phyloP scores from a whole-genome alignment of 2,888 invertebrate species.

The Cartodere bifasciata region DNA sequence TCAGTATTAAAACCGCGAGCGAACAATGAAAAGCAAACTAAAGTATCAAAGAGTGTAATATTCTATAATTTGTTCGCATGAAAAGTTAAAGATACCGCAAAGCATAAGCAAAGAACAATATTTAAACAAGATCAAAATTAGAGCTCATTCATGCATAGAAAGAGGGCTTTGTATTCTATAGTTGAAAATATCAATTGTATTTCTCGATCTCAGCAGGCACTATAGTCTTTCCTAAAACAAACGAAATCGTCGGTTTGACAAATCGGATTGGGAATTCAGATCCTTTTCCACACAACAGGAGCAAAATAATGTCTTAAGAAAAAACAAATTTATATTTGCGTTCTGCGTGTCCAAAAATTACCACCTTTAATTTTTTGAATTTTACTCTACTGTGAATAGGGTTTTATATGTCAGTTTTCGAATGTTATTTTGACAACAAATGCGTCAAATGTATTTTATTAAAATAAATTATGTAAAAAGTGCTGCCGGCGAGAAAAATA shows the following conservation, averaged over 20 bases:
- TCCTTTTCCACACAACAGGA: too few relatives aligned
- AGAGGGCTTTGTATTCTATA: conserved; percentile 21
- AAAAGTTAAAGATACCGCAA: background rate
- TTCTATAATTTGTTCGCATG: background rate
- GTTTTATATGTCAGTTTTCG: too few relatives aligned
- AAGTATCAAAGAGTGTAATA: background rate
- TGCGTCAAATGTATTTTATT: too few relatives aligned
- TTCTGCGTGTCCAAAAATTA: too few relatives aligned
- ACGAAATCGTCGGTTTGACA: conserved; percentile 26
- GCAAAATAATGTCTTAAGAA: too few relatives aligned
- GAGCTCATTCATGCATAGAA: conserved; percentile 15
- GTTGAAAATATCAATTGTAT: conserved; percentile 22
- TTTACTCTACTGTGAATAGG: too few relatives aligned
- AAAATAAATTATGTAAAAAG: too few relatives aligned
- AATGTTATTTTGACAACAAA: too few relatives aligned
- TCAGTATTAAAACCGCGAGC: background rate
- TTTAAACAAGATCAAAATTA: conserved; percentile 2
- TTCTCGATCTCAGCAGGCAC: too few relatives aligned
- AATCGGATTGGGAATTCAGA: conserved; percentile 30
- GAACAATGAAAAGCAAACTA: conserved; percentile 7
- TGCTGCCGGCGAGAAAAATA: too few relatives aligned
- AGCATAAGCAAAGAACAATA: conserved; percentile 4
- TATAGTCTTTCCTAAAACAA: conserved; percentile 26
- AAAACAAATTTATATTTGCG: too few relatives aligned
- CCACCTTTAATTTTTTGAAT: too few relatives aligned